Evolutionary conservation across 1,140 invertebrate species (phyloP).

Genomic region (Dinoponera quadriceps): DNA sequence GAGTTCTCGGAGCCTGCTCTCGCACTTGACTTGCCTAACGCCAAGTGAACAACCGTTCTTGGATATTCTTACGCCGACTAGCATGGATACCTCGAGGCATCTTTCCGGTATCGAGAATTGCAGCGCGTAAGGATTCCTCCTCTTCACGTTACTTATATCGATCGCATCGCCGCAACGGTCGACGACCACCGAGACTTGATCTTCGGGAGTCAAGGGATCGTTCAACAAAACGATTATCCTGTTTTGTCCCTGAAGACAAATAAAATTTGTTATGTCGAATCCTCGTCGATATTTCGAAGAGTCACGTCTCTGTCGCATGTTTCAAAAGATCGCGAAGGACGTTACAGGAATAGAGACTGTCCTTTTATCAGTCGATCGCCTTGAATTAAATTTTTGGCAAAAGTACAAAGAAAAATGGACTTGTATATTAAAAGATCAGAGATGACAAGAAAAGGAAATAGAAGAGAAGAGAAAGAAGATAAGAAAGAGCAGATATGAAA

Average conservation of each 20-base stretch:
- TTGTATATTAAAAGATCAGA: too few species aligned
- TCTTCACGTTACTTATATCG: conserved; percentile 90
- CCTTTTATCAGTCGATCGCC: too few species aligned
- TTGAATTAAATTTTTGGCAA: too few species aligned
- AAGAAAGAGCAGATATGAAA: too few species aligned
- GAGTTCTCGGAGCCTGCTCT: conserved; percentile 92
- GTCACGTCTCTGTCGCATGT: too few species aligned
- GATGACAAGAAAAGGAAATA: too few species aligned
- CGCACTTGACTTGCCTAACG: conserved; percentile 93
- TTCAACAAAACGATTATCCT: conserved; percentile 92
- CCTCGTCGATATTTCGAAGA: not conserved
- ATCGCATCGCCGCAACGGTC: conserved; percentile 92
- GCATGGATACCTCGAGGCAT: conserved; percentile 92
- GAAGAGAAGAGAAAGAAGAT: too few species aligned
- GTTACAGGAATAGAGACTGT: too few species aligned
- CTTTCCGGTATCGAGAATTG: conserved; percentile 92
- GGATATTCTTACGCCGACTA: conserved; percentile 92
- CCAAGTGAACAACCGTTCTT: conserved; percentile 92
- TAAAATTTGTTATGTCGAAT: not conserved
- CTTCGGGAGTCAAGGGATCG: conserved; percentile 90
- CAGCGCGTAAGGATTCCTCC: conserved; percentile 92
- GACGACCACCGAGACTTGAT: conserved; percentile 90
- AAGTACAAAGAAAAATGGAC: too few species aligned
- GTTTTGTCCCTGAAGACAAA: conserved; percentile 89
- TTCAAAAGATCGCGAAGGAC: too few species aligned